Base-by-base conservation (phyloP, 2,113 vertebrate species). In the Pogona vitticeps region DNA sequence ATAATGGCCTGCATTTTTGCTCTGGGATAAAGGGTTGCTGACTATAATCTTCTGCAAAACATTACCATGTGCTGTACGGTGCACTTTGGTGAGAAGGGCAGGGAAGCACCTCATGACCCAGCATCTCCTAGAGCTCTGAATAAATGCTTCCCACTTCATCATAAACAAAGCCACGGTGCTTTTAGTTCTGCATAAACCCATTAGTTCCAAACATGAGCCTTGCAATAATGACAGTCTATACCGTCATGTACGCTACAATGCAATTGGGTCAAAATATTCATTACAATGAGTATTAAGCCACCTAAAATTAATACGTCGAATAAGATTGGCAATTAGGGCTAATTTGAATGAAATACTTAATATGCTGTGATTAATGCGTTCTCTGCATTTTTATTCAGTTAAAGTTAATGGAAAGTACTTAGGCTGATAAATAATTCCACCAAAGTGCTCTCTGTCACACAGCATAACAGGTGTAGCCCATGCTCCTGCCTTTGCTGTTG, bases 301-400 rank as follows among this genome's bases (percentile, higher is more conserved):
- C 72, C 83, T 75, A 81, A 88, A n/a, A 90, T 72, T 80, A 90
- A 92, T 77, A 56, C 56, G 89, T 76, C 63, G 90, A 93, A 92
- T 80, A 90, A 92, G 13, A 65, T 56, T 76, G 88, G 85, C 85
- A 91, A 89, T 18, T 90, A 83, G 56, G 72, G 80, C 76, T 84
- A 93, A 93, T 8, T 89, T 23, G 86, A 88, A 88, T 71, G 67
- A 91, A 93, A 88, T 83, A 87, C 86, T 65, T 85, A 68, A 82
- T 93, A 76, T 21, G 46, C 8, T 77, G 84, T 86, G 77, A 90
- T 91, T 89, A 83, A 92, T 88, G 92, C 89, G 89, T 83, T 89
- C 89, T 87, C 86, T 80, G 28, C 38, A 80, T 88, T 65, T 80
- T 88, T 79, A 89, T 68, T 13, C 38, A 72, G 81, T 89, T 90